Percentiles rank a stretch among this genome's conserved stretches.
Conservation (phyloP, 1,140 invertebrate species). For the Drosophila pseudoananassae region DNA sequence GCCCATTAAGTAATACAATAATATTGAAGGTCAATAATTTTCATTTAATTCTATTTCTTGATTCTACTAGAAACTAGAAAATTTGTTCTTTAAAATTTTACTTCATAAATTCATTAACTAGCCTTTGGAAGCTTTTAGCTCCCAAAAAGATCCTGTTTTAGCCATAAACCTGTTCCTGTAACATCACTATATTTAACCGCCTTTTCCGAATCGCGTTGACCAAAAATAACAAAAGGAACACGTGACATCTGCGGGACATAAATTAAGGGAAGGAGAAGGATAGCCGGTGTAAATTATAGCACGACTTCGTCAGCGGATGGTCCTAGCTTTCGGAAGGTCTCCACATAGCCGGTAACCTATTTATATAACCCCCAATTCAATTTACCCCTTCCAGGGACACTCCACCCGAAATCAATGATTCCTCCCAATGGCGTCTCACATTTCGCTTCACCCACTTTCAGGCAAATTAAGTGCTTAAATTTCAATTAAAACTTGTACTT, state of each 20-base stretch:
- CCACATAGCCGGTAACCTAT: constrained; percentile 20
- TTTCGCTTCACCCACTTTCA: constrained; percentile 19
- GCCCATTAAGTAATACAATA: background rate
- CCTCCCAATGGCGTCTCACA: background rate
- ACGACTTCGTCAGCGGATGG: constrained; percentile 40
- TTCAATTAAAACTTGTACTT: constrained; percentile 75
- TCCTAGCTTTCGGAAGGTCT: constrained; percentile 20
- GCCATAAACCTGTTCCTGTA: background rate
- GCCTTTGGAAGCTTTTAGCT: background rate
- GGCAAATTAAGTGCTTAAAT: constrained; percentile 75
- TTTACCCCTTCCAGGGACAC: background rate
- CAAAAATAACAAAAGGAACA: constrained; percentile 70
- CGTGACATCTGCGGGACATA: constrained; percentile 76
- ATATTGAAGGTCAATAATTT: background rate
- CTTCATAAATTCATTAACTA: background rate
- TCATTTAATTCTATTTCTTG: too few relatives aligned
- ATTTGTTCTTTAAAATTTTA: too few relatives aligned
- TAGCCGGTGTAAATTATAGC: constrained; percentile 68
- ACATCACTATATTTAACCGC: constrained; percentile 2
- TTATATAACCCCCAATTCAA: constrained; percentile 3
- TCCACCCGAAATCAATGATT: constrained; percentile 43
- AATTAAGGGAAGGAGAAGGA: constrained; percentile 50
- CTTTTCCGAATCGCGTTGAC: constrained; percentile 57
- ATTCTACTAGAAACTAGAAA: too few relatives aligned
- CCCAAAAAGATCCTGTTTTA: background rate